Evolutionary conservation across 2,797 vertebrate species (phyloP).

Genomic region (Rhadinocentrus ornatus): DNA sequence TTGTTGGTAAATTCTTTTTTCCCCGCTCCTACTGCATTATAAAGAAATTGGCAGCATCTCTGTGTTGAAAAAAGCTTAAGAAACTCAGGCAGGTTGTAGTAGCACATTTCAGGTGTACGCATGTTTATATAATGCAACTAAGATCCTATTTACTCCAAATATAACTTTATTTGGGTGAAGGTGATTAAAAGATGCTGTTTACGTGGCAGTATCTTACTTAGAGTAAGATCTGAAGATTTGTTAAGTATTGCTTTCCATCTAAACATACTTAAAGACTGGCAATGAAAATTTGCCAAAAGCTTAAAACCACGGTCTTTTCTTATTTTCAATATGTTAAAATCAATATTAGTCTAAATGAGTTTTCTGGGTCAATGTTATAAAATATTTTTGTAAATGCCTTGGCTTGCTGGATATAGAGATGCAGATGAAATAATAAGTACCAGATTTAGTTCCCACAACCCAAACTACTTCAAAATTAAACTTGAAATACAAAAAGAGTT

Average conservation of each 20-base stretch:
- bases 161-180: not conserved
- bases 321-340: conserved; percentile 1
- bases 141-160: not conserved
- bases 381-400: conserved; percentile 10
- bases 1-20: not conserved
- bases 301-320: not conserved
- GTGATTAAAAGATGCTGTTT: not conserved
- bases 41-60: not conserved
- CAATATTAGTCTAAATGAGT: not conserved
- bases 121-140: not conserved
- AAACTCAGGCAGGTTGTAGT: not conserved
- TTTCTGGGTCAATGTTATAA: not conserved
- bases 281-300: not conserved
- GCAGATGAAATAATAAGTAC: not conserved
- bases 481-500: conserved; percentile 41
- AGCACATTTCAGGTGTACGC: not conserved
- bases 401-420: conserved; percentile 5
- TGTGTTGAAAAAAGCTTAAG: not conserved
- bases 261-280: not conserved
- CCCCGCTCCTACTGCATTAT: not conserved
- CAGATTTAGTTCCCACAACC: conserved; percentile 19
- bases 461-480: conserved; percentile 20
- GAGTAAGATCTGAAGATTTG: not conserved
- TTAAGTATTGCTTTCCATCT: not conserved
- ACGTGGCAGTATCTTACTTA: not conserved